Evolutionary conservation across 2,113 vertebrate species (phyloP), one percentile per base, ranked within the genome.

Genomic region (Cyanistes caeruleus): DNA sequence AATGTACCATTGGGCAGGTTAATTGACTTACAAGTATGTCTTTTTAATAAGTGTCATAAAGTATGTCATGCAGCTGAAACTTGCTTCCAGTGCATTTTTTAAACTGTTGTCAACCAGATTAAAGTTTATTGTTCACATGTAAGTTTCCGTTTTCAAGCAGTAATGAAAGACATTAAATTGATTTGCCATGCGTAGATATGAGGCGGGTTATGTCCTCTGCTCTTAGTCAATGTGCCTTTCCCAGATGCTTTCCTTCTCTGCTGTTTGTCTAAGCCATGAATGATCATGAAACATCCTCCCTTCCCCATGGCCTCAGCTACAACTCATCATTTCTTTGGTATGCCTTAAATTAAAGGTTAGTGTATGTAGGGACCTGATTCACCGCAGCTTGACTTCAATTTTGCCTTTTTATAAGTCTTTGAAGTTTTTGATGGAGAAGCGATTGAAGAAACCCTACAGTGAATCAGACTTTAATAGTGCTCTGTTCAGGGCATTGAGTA

Each of bases 31-130:
- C 96, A 97, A 97, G 96, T 96, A 97, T 97, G 87, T 96, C 96
- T 97, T 97, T 98, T 98, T 98, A 98, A 97, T 98, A 98, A 98
- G 96, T 91, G 96, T 97, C 97, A 98, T 98, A 97, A 98, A 98
- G 87, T 96, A 97, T 97, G 97, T 98, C 97, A 98, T 77, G 72
- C 90, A 89, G 91, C 62, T 5, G 56, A 98, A 98, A 98, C 82
- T 96, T 98, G 96, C 96, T 98, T 98, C 97, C 97, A 62, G 87
- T 95, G 97, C 94, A 52, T 94, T 98, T 97, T 94, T 91, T 96
- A 97, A 98, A 95, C 80, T 96, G 92, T 97, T 98, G 97, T 98
- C 97, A 98, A 97, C 92, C 96, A 98, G 97, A 98, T 98, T 97
- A 97, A 97, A 97, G 97, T 98, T 98, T 98, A 98, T 97, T 97